These are phyloP conservation scores for Heliconius charithonia DNA, from an alignment of 2,888 invertebrate genomes.

Conservation along the genomic window DNA sequence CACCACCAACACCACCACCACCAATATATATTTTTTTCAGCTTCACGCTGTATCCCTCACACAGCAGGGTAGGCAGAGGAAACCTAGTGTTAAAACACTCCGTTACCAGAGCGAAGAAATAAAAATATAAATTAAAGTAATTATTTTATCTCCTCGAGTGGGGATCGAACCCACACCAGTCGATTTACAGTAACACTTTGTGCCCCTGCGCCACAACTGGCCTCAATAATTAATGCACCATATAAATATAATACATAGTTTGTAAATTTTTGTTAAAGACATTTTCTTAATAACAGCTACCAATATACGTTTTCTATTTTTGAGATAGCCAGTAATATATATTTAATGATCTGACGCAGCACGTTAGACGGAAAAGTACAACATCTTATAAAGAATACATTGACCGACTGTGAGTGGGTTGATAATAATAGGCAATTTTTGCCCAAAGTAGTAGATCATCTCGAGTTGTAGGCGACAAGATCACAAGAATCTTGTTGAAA, in stretches of 20 bases:
- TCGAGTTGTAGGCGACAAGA: neutral
- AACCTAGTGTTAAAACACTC: too few species aligned
- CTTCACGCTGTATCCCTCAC: too few species aligned
- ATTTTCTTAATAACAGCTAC: neutral
- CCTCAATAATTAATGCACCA: too few species aligned
- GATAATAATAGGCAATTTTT: conserved; percentile 9
- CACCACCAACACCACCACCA: too few species aligned
- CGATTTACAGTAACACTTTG: too few species aligned
- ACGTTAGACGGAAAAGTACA: neutral
- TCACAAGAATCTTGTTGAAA: neutral
- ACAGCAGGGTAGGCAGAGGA: too few species aligned
- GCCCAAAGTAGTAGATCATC: neutral
- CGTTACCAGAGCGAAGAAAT: too few species aligned
- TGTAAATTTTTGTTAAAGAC: neutral
- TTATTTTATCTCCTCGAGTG: too few species aligned
- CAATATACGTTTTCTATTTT: neutral
- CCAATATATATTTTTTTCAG: too few species aligned
- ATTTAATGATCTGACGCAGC: neutral
- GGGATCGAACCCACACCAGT: too few species aligned
- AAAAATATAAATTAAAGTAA: too few species aligned
- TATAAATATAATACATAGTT: neutral
- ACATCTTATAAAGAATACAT: conserved; percentile 11
- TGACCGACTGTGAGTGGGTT: conserved; percentile 15
- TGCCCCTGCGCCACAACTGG: too few species aligned
- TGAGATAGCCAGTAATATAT: neutral